These are phyloP conservation scores for Pseudorasbora parva DNA, from an alignment of 2,113 vertebrate genomes.

Conservation along the genomic window DNA sequence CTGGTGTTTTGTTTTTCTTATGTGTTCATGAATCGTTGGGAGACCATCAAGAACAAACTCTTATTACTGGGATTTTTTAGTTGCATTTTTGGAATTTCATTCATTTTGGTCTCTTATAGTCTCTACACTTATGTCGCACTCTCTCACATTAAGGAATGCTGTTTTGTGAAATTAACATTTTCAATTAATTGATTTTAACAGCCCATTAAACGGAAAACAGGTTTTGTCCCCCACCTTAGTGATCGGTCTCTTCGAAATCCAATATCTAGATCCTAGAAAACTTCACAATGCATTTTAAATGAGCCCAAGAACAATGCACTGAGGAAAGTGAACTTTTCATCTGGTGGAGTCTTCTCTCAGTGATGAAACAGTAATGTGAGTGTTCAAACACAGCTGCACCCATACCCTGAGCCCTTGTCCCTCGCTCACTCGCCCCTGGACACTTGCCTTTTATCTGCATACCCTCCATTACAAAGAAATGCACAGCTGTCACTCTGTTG, in stretches of 20 bases:
- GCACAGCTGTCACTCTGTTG: conserved; percentile 78
- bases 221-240: neutral
- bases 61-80: neutral
- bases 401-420: conserved; percentile 32
- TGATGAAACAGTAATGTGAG: conserved; percentile 61
- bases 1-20: too few species aligned
- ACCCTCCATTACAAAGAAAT: conserved; percentile 69
- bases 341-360: neutral
- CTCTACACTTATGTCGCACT: neutral
- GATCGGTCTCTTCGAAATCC: neutral
- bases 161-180: too few species aligned
- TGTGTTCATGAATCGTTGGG: neutral
- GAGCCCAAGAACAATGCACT: neutral
- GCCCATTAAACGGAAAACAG: neutral
- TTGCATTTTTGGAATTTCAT: neutral
- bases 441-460: conserved; percentile 66
- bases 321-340: neutral
- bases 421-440: conserved; percentile 44
- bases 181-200: too few species aligned
- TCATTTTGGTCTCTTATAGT: neutral
- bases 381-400: conserved; percentile 76
- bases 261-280: neutral
- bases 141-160: neutral
- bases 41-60: neutral
- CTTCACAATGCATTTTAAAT: conserved; percentile 16